phyloP scores from a whole-genome alignment of 2,888 invertebrate genomes.

The Achlya flavicornis region DNA sequence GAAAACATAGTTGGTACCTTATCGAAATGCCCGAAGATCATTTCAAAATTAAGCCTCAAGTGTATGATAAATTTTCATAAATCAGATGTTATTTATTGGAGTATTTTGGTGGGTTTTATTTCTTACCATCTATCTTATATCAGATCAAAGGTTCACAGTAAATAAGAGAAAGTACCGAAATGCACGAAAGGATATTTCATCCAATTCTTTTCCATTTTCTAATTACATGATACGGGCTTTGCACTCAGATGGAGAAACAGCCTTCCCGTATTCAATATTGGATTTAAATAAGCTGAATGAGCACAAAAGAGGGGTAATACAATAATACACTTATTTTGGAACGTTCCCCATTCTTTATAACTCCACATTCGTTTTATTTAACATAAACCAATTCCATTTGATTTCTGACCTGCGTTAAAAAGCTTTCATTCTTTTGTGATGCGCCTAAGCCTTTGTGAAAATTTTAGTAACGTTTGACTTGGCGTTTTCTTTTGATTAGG shows the following conservation, averaged over 20 bases:
- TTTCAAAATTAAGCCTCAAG: constrained; percentile 83
- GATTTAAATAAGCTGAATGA: constrained; percentile 50
- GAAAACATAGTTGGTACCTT: constrained; percentile 49
- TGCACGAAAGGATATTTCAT: neutral
- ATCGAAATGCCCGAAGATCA: constrained; percentile 54
- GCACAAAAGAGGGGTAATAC: constrained; percentile 45
- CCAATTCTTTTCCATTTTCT: constrained; percentile 7
- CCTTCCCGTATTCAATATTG: constrained; percentile 34
- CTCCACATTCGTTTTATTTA: constrained; percentile 46
- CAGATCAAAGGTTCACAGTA: too few relatives aligned
- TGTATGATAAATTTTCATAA: constrained; percentile 83
- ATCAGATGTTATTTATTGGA: constrained; percentile 81
- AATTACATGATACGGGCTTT: neutral
- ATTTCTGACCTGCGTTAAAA: constrained; percentile 56
- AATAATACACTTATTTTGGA: constrained; percentile 45
- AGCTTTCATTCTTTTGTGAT: constrained; percentile 38
- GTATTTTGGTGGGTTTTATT: constrained; percentile 55
- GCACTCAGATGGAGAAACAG: constrained; percentile 1
- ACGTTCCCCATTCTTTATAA: constrained; percentile 39
- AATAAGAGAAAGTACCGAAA: neutral
- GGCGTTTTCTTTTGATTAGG: constrained; percentile 32
- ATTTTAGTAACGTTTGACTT: constrained; percentile 10
- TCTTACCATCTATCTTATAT: too few relatives aligned
- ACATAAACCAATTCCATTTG: constrained; percentile 60
- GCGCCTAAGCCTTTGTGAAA: constrained; percentile 28